These are phyloP conservation scores for Eupithecia dodoneata DNA, from an alignment of 2,888 invertebrate species.

Conservation along the genomic window DNA sequence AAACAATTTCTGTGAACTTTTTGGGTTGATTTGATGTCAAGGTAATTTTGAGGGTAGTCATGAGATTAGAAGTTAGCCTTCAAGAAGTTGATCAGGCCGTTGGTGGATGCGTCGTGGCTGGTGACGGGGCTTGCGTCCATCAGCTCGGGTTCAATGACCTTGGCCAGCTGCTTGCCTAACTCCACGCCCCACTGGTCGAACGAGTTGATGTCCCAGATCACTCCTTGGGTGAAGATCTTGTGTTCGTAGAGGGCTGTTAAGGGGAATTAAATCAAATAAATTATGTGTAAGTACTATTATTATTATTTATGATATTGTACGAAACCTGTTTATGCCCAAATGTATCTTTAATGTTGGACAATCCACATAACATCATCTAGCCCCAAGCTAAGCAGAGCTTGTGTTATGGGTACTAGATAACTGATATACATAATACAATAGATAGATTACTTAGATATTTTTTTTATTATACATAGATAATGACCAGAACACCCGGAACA, in stretches of 20 bases:
- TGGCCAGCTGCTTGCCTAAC: constrained; percentile 98
- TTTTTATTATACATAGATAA: too few relatives aligned
- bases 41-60: background rate
- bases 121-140: constrained; percentile 86
- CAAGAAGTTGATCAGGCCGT: constrained; percentile 98
- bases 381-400: too few relatives aligned
- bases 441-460: too few relatives aligned
- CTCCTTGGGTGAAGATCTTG: constrained; percentile 99
- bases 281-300: too few relatives aligned
- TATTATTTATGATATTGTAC: too few relatives aligned
- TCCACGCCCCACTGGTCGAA: constrained; percentile 99
- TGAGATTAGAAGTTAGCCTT: constrained; percentile 83
- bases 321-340: too few relatives aligned
- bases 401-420: too few relatives aligned
- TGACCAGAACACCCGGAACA: too few relatives aligned
- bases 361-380: too few relatives aligned
- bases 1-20: background rate
- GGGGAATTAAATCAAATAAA: too few relatives aligned
- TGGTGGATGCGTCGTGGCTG: constrained; percentile 97
- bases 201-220: constrained; percentile 99
- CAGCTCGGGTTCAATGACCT: constrained; percentile 98
- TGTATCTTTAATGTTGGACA: too few relatives aligned
- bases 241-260: constrained; percentile 97
- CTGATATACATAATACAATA: too few relatives aligned
- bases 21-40: background rate